Evolutionary conservation across 2,797 vertebrate species (phyloP), one percentile per base, ranked within the genome.

Genomic region (Adrianichthys oophorus): DNA sequence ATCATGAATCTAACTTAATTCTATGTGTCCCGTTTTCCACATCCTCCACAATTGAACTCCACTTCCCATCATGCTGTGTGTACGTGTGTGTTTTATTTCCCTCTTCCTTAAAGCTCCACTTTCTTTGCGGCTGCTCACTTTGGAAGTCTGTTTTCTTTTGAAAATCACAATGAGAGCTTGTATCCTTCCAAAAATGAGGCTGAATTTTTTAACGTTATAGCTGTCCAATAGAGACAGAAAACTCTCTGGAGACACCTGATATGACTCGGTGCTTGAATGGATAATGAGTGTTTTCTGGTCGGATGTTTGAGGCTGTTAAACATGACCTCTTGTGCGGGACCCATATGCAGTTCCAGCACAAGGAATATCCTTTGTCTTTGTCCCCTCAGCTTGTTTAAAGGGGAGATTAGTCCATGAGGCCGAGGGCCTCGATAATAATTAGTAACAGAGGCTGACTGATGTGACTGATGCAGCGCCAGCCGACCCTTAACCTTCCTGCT

Each of bases 371-470:
- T 37, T 78, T 77, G 43, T 85, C 84, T 91, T 92, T 88, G 83
- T 76, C 80, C 83, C 23, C 42, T 91, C 87, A 72, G 79, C 76
- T 85, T 68, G 84, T 86, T 59, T 87, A 83, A 69, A 41, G 68
- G 76, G 74, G 67, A 70, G 80, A 78, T 53, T 59, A 69, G 79
- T 76, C 65, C 56, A 60, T 17, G 71, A 6, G 66, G 76, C 52
- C 26, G 32, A 65, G 74, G 76, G 76, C 74, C 79, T 85, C 80
- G 76, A 82, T 87, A 83, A 85, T 87, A 85, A 89, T 87, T 89
- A 87, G 79, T 78, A 86, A 75, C 74, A 86, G 79, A 87, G 80
- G 76, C 76, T 79, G 87, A 84, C 76, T 77, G 84, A 87, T 85
- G 73, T 60, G 69, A 67, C 56, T 84, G 89, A 88, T 62, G 63